Base-by-base conservation (phyloP, 2,888 invertebrate species). In the Drosophila sordidapex region DNA sequence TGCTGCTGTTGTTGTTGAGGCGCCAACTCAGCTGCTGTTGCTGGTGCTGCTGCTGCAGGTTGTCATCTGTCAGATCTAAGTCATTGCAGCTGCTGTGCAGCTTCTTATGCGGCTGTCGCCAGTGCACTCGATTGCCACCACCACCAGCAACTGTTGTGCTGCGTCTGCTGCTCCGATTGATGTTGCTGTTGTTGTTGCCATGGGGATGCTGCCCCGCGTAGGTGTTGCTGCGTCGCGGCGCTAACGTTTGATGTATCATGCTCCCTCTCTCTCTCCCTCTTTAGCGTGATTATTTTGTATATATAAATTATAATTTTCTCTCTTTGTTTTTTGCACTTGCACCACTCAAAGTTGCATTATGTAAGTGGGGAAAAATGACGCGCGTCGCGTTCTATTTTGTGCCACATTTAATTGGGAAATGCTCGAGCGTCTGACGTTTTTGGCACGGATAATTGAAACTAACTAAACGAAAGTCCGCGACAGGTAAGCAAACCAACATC, bases 51-150 rank as follows among this genome's bases (percentile, higher is more conserved):
- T 61, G 82, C 15, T 70, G 76, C 38, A 58, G 62, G 74, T 52
- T 76, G 62, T 80, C 75, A 59, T 79, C 79, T 59, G 77, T 68
- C 79, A 68, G 56, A 75, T 81, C 75, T 80, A 82, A 80, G 71
- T 90, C 91, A 77, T 89, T 83, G 72, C 87, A 91, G 76, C 89
- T 92, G 61, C 91, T 82, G 67, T 91, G 82, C 74, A 87, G 60
- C 67, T 83, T 90, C 48, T 79, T 84, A 49, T 76, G 69, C 31
- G 56, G n/a, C 61, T 67, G 78, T 18, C 81, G 70, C 81, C 80
- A 82, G 53, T 82, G 75, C 18, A 80, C 74, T 53, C 67, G 60
- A 46, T 51, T 62, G 49, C 61, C 36, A 10, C 5, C 40, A 11
- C 15, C 38, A 33, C 54, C 61, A 48, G 46, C 53, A 27, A 64